phyloP scores from a whole-genome alignment of 2,797 vertebrate genomes.

The Tauraco hartlaubi region DNA sequence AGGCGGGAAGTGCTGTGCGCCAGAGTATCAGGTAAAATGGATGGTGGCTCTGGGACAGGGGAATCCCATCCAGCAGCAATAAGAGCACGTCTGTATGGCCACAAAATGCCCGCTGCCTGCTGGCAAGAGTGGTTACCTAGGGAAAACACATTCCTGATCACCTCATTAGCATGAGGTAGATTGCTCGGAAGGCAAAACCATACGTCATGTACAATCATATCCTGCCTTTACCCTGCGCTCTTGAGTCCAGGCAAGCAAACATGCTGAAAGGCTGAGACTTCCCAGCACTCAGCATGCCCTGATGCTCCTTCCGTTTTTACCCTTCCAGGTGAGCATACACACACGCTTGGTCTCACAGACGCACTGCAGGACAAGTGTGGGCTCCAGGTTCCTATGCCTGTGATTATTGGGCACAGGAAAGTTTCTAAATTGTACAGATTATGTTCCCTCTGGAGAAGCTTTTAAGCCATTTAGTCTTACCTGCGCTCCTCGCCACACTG shows the following conservation, averaged over 20 bases:
- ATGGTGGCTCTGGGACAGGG: background rate
- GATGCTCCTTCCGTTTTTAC: background rate
- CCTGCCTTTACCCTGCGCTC: background rate
- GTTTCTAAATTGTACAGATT: background rate
- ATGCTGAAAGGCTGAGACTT: background rate
- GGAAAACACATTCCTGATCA: slow-evolving; percentile 2
- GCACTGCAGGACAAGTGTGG: background rate
- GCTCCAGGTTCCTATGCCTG: background rate
- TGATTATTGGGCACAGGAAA: background rate
- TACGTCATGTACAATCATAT: background rate
- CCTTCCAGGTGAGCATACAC: background rate
- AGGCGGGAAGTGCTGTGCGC: background rate
- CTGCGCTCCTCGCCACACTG: fast-evolving
- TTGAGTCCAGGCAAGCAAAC: background rate
- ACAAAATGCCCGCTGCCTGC: background rate
- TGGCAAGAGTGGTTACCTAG: background rate
- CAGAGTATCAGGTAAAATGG: background rate
- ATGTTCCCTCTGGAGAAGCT: background rate
- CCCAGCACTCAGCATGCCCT: background rate
- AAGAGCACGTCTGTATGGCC: background rate
- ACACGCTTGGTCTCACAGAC: fast-evolving
- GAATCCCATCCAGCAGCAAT: background rate
- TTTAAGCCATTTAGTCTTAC: background rate
- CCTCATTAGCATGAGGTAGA: background rate
- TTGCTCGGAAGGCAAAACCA: background rate